phyloP scores from a whole-genome alignment of 2,888 invertebrate genomes.

The Thereva nobilitata region DNA sequence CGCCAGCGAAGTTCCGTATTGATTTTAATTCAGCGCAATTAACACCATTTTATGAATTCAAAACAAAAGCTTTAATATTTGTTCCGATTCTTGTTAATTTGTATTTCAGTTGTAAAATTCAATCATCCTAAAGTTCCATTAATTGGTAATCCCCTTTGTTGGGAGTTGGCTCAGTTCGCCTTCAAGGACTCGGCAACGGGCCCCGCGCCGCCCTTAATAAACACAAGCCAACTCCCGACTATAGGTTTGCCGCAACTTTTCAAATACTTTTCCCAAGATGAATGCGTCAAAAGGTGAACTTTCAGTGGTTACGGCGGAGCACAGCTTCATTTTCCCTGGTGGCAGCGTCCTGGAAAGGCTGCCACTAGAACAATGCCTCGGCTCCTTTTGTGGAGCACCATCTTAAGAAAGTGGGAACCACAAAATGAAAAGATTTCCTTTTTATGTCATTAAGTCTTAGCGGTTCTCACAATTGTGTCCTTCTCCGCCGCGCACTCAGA shows the following conservation, averaged over 20 bases:
- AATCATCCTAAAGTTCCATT: too few relatives aligned
- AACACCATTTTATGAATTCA: neutral
- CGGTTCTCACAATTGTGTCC: conserved; percentile 32
- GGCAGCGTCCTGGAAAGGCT: conserved; percentile 13
- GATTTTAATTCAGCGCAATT: conserved; percentile 2
- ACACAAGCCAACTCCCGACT: conserved; percentile 8
- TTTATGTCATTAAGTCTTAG: conserved; percentile 33
- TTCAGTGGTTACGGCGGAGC: conserved; percentile 1
- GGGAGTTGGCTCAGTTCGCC: neutral
- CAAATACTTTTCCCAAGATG: conserved; percentile 18
- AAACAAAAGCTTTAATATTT: too few relatives aligned
- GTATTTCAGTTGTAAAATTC: too few relatives aligned
- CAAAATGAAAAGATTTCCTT: conserved; percentile 35
- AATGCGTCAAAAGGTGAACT: conserved; percentile 4
- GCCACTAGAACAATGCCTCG: conserved; percentile 21
- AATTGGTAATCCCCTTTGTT: too few relatives aligned
- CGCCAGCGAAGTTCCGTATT: neutral
- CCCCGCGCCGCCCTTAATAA: neutral
- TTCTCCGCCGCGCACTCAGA: conserved; percentile 5
- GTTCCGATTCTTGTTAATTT: too few relatives aligned
- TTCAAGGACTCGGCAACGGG: neutral
- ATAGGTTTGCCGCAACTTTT: conserved; percentile 29
- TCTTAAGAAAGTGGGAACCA: conserved; percentile 34
- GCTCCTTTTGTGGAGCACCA: conserved; percentile 12
- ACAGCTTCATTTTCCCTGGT: conserved; percentile 8